Evolutionary conservation across 30 jellyfish, hydroid and myxozoan genomes (phyloP).

Genomic region (Aurelia sp.): DNA sequence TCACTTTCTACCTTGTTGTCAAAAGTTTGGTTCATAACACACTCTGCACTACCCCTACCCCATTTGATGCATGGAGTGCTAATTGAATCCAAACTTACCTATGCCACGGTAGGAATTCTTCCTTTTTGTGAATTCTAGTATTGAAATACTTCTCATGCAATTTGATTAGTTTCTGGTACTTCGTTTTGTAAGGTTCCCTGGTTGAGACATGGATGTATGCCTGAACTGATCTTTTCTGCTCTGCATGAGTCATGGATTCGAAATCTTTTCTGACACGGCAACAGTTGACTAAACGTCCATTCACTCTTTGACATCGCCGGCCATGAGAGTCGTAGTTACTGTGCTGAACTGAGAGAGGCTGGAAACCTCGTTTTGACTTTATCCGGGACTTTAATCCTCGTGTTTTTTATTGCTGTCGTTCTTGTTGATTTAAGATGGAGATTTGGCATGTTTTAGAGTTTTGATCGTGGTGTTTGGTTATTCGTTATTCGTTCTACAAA

Average conservation of each 20-base stretch:
- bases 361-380: too few relatives aligned
- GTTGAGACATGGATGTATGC: constrained; percentile 33
- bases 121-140: constrained; percentile 42
- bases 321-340: constrained; percentile 5
- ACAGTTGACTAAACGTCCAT: constrained; percentile 57
- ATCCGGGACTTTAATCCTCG: too few relatives aligned
- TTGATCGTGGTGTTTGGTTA: too few relatives aligned
- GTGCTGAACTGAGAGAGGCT: too few relatives aligned
- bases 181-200: constrained; percentile 33
- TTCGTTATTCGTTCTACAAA: too few relatives aligned
- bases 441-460: too few relatives aligned
- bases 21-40: too few relatives aligned
- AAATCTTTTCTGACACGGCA: constrained; percentile 57
- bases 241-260: constrained; percentile 38
- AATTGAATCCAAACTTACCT: constrained; percentile 6
- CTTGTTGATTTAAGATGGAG: too few relatives aligned
- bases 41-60: too few relatives aligned
- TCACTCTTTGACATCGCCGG: constrained; percentile 26
- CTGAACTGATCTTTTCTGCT: constrained; percentile 14
- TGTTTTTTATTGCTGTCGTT: too few relatives aligned
- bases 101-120: constrained; percentile 82
- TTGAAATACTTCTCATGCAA: constrained; percentile 30
- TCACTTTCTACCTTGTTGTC: too few relatives aligned
- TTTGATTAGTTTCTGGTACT: constrained; percentile 34
- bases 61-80: too few relatives aligned